Conservation (phyloP, 2,797 vertebrate species). For the Vultur gryphus region DNA sequence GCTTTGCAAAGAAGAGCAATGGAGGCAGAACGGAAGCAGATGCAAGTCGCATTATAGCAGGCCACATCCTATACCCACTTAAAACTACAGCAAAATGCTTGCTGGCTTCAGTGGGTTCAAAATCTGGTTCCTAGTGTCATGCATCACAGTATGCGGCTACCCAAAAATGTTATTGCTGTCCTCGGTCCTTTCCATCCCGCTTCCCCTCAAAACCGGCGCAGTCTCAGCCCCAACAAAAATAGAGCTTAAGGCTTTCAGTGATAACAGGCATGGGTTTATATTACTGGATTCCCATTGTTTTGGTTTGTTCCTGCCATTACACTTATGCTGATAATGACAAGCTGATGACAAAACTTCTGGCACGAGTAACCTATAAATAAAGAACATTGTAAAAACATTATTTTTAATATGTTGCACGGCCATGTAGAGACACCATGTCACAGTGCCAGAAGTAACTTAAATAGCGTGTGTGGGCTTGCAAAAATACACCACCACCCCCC, state of each 20-base stretch:
- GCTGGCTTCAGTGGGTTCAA: background rate
- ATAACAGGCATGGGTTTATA: background rate
- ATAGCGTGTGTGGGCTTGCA: background rate
- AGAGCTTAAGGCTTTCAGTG: background rate
- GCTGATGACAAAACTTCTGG: background rate
- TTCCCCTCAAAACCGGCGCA: background rate
- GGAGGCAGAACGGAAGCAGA: background rate
- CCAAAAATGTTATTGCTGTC: background rate
- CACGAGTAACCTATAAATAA: background rate
- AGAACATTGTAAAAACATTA: background rate
- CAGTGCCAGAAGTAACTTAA: background rate
- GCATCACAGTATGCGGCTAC: background rate
- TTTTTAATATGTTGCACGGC: background rate
- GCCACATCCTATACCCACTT: background rate
- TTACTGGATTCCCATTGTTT: background rate
- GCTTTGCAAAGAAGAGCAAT: background rate
- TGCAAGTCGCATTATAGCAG: fast-evolving
- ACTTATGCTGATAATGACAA: background rate
- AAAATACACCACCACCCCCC: background rate
- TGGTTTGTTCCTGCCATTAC: background rate
- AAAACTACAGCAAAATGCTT: background rate
- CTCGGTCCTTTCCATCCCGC: background rate
- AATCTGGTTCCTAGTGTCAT: background rate
- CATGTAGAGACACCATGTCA: background rate
- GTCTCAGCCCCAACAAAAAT: background rate